A percentile compares a stretch with the other conserved stretches of the same genome.
Conservation (phyloP, 2,113 vertebrate species). For the Sprattus sprattus region DNA sequence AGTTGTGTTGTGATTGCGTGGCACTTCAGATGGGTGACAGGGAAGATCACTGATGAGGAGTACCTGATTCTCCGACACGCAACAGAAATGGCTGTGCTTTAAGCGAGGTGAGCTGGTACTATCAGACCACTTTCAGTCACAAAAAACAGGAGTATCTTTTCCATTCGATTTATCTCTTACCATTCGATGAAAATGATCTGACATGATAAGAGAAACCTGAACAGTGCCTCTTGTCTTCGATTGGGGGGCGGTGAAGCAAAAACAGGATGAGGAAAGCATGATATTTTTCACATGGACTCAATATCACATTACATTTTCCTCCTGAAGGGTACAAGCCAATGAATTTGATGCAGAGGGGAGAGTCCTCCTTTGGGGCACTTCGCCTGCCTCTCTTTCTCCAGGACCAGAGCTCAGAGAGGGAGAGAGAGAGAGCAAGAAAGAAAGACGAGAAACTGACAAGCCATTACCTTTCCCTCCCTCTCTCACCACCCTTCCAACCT, state of each 20-base stretch:
- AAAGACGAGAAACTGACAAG: background rate
- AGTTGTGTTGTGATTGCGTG: background rate
- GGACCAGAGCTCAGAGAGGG: background rate
- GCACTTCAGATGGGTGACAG: background rate
- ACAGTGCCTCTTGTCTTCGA: background rate
- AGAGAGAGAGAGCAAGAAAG: constrained; percentile 5
- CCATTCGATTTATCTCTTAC: background rate
- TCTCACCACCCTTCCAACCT: background rate
- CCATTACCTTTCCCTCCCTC: background rate
- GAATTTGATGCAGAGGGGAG: constrained; percentile 3
- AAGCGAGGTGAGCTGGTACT: background rate
- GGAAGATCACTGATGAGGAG: background rate
- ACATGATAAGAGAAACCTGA: background rate
- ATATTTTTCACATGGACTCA: constrained; percentile 1
- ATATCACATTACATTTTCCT: background rate
- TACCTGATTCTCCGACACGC: background rate
- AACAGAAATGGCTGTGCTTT: background rate
- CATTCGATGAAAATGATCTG: background rate
- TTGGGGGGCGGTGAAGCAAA: background rate
- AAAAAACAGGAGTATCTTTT: background rate
- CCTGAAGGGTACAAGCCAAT: background rate
- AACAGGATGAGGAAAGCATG: background rate
- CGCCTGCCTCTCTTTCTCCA: background rate
- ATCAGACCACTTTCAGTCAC: background rate
- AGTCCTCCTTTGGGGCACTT: background rate